Evolutionary conservation across 2,888 invertebrate species (phyloP).

Genomic region (Philereme transversata): DNA sequence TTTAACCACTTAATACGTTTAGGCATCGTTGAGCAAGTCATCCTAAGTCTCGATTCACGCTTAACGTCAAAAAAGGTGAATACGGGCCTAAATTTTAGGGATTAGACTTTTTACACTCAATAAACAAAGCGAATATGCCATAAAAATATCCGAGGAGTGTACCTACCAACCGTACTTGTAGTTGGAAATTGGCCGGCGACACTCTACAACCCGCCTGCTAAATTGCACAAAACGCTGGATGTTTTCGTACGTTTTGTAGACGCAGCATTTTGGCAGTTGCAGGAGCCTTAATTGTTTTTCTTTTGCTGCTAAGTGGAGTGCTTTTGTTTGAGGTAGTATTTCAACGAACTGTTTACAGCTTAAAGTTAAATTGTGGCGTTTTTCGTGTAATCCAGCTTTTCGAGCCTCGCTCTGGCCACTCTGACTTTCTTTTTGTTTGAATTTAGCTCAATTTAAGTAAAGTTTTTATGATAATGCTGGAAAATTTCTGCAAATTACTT

Average conservation of each 20-base stretch:
- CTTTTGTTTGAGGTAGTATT: constrained; percentile 22
- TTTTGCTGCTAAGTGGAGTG: constrained; percentile 29
- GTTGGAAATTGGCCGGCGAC: constrained; percentile 58
- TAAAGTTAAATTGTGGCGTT: neutral
- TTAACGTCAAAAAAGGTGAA: too few species aligned
- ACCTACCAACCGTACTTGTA: constrained; percentile 44
- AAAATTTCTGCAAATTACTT: too few species aligned
- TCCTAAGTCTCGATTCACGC: too few species aligned
- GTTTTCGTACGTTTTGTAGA: constrained; percentile 61
- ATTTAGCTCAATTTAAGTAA: too few species aligned
- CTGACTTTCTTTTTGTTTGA: neutral
- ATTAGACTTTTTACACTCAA: too few species aligned
- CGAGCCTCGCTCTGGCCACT: neutral
- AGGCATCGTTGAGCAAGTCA: too few species aligned
- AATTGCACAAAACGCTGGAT: constrained; percentile 58
- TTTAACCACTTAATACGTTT: too few species aligned
- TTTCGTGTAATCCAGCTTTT: neutral
- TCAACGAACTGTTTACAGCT: neutral
- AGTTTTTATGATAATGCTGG: too few species aligned
- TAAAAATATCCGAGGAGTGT: constrained; percentile 9
- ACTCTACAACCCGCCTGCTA: constrained; percentile 57
- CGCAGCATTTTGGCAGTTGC: constrained; percentile 59
- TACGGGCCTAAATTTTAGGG: too few species aligned
- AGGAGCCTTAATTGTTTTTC: constrained; percentile 57
- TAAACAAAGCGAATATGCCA: neutral